A percentile compares a stretch with the other conserved stretches of the same genome.
These are phyloP conservation scores for Tinamus major DNA, from an alignment of 2,797 vertebrate genomes.

Conservation along the genomic window DNA sequence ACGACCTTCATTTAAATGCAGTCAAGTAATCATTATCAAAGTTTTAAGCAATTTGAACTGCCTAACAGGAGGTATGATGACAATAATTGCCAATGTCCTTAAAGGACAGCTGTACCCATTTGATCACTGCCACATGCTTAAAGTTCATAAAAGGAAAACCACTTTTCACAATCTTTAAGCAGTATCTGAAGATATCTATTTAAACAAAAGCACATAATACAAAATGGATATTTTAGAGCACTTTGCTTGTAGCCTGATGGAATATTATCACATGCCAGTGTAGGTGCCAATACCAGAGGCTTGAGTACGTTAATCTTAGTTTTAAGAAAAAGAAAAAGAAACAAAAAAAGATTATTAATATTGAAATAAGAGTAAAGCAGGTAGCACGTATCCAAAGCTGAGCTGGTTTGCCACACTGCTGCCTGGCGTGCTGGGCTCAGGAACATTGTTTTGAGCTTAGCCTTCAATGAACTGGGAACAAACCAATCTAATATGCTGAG, in stretches of 20 bases:
- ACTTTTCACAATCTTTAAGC: constrained; percentile 33
- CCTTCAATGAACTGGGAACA: not conserved
- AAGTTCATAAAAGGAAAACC: constrained; percentile 67
- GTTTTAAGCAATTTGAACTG: constrained; percentile 81
- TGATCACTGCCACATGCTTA: constrained; percentile 70
- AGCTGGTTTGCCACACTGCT: not conserved
- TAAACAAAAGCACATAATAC: not conserved
- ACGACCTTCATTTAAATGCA: constrained; percentile 78
- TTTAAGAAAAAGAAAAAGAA: not conserved
- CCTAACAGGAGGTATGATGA: constrained; percentile 76
- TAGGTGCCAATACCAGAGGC: not conserved
- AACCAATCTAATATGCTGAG: not conserved
- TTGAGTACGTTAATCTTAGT: not conserved
- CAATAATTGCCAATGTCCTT: constrained; percentile 77
- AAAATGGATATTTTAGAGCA: constrained; percentile 38
- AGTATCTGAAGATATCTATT: constrained; percentile 35
- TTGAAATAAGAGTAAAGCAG: not conserved
- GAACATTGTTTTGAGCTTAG: not conserved
- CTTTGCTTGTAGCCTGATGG: not conserved
- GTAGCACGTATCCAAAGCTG: not conserved
- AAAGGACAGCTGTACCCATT: constrained; percentile 73
- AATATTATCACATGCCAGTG: not conserved
- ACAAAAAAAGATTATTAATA: not conserved
- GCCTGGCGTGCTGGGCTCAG: not conserved
- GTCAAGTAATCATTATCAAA: constrained; percentile 82